A percentile compares a stretch with the other conserved stretches of the same genome.
Conservation (phyloP, 2,888 invertebrate species). For the Apamea epomidion region DNA sequence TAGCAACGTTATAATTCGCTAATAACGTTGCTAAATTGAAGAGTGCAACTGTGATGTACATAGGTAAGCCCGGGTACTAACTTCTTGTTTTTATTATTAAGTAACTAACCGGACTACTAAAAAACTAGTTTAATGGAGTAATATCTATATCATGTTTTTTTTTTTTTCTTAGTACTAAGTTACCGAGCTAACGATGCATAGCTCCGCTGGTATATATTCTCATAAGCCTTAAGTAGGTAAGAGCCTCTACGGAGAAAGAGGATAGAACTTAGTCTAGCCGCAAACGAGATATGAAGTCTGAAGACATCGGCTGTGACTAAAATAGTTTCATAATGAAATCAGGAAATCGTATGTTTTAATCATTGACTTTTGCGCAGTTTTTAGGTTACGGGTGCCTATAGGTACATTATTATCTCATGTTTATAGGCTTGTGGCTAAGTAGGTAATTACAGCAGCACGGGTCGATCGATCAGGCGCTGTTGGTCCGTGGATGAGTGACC, state of each 20-base stretch:
- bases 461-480: no score
- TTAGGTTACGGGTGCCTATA: background rate
- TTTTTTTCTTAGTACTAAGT: background rate
- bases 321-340: background rate
- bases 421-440: background rate
- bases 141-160: background rate
- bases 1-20: no score
- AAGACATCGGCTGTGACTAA: background rate
- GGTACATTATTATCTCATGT: background rate
- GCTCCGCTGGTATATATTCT: background rate
- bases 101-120: background rate
- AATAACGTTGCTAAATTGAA: no score
- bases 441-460: no score
- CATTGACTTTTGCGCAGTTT: background rate
- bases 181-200: background rate
- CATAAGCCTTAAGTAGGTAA: background rate
- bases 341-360: background rate
- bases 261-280: background rate
- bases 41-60: no score
- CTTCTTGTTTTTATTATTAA: no score
- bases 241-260: background rate
- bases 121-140: background rate
- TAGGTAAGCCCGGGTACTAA: no score
- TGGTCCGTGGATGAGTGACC: no score
- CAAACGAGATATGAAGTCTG: background rate